Evolutionary conservation across 1,140 invertebrate genomes (phyloP).

Genomic region (Solen grandis): DNA sequence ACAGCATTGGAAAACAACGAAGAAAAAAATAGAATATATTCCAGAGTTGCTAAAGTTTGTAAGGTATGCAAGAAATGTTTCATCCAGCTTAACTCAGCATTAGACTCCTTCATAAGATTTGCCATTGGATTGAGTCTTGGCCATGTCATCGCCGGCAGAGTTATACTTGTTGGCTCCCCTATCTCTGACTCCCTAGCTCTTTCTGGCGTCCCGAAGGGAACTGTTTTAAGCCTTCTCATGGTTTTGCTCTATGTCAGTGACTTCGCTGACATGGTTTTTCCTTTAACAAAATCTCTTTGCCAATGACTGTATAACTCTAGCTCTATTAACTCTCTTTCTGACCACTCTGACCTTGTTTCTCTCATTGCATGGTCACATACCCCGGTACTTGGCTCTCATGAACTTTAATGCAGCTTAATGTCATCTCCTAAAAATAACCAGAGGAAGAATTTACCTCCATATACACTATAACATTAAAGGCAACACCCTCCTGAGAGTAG

Average conservation of each 20-base stretch:
- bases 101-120: too few species aligned
- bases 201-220: too few species aligned
- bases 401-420: conserved; percentile 32
- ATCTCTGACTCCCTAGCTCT: too few species aligned
- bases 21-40: conserved; percentile 87
- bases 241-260: too few species aligned
- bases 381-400: too few species aligned
- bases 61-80: too few species aligned
- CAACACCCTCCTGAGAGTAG: neutral
- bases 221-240: too few species aligned
- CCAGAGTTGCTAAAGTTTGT: conserved; percentile 76
- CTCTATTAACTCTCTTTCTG: neutral
- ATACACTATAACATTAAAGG: neutral
- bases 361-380: conserved; percentile 5
- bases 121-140: too few species aligned
- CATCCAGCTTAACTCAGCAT: too few species aligned
- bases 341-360: neutral
- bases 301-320: conserved; percentile 39
- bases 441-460: neutral
- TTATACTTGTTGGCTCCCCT: too few species aligned
- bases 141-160: too few species aligned
- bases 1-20: conserved; percentile 94
- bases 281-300: conserved; percentile 53
- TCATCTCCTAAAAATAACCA: conserved; percentile 10
- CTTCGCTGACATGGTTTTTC: too few species aligned